Evolutionary conservation across 2,797 vertebrate genomes (phyloP).

Genomic region (Tenualosa ilisha): DNA sequence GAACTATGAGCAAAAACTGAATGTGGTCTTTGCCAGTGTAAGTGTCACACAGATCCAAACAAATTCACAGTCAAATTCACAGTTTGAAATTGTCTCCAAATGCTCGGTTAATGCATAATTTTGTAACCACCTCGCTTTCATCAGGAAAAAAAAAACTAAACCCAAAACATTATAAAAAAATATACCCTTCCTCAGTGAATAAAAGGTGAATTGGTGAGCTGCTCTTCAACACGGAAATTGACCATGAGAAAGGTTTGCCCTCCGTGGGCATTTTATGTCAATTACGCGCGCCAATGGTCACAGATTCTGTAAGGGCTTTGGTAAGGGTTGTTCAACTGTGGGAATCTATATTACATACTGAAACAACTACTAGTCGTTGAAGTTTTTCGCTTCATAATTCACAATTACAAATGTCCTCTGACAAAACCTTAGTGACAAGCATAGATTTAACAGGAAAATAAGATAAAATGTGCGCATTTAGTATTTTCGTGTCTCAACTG

Average conservation of each 20-base stretch:
- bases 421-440: background rate
- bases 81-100: background rate
- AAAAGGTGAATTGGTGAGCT: background rate
- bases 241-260: background rate
- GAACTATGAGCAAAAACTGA: background rate
- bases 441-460: background rate
- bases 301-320: background rate
- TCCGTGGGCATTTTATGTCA: constrained; percentile 9
- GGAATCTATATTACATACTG: background rate
- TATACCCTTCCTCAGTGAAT: background rate
- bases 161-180: background rate
- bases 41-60: background rate
- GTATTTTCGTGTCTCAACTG: background rate
- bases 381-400: background rate
- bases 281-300: constrained; percentile 9
- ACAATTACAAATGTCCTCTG: background rate
- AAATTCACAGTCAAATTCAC: background rate
- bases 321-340: background rate
- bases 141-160: background rate
- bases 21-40: background rate
- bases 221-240: constrained; percentile 10
- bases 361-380: background rate
- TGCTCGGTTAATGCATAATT: background rate
- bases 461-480: background rate
- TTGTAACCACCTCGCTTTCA: background rate